Percentiles rank a stretch among this genome's conserved stretches.
phyloP scores from a whole-genome alignment of 2,888 invertebrate genomes.

The Eupithecia vulgata region DNA sequence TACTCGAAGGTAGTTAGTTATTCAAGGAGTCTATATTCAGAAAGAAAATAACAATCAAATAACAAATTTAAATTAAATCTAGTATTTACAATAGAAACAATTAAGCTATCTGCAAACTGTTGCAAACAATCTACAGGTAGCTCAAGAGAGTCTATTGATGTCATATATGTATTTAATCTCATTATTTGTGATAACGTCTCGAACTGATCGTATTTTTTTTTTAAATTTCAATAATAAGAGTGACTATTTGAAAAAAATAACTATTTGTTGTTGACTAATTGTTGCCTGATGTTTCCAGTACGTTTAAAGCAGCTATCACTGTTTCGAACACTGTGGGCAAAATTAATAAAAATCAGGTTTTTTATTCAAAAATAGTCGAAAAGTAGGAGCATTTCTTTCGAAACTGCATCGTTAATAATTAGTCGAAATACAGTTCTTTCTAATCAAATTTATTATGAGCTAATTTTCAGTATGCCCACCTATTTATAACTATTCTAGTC shows the following conservation, averaged over 20 bases:
- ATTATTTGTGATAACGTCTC: not conserved
- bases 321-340: not conserved
- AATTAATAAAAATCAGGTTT: not conserved
- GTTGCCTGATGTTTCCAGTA: not conserved
- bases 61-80: no score
- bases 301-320: not conserved
- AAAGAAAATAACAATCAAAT: no score
- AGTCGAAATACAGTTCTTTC: not conserved
- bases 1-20: not conserved
- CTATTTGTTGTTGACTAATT: not conserved
- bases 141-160: not conserved
- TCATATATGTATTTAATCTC: not conserved
- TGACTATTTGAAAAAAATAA: not conserved
- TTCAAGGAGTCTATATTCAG: no score
- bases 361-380: not conserved
- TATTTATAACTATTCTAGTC: not conserved
- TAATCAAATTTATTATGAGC: not conserved
- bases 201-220: not conserved
- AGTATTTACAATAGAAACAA: no score
- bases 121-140: no score
- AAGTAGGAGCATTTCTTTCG: not conserved
- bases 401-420: not conserved
- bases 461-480: not conserved
- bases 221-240: not conserved
- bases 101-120: no score